Percentiles rank a stretch among this genome's conserved stretches.
These are phyloP conservation scores for Acanthoscelides obtectus DNA, from an alignment of 2,888 invertebrate genomes.

Conservation along the genomic window DNA sequence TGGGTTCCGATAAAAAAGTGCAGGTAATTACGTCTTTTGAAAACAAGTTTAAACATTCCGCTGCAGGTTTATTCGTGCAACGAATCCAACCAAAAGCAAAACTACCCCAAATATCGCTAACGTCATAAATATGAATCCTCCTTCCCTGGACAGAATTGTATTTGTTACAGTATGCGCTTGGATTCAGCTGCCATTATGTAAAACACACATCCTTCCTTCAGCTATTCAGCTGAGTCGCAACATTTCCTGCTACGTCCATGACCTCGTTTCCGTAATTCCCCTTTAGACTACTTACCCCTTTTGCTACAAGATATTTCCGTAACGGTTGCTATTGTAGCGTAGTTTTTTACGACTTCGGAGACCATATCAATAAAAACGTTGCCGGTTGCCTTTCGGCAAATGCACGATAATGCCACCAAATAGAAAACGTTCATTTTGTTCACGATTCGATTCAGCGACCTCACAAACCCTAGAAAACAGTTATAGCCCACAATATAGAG, in stretches of 20 bases:
- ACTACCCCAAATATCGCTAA: too few species aligned
- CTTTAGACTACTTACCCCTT: constrained; percentile 19
- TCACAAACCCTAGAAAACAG: neutral
- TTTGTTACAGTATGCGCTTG: too few species aligned
- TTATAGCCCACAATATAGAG: too few species aligned
- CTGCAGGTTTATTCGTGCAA: too few species aligned
- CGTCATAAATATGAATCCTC: too few species aligned
- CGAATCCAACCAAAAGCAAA: too few species aligned
- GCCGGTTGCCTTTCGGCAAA: neutral
- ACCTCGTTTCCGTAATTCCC: neutral
- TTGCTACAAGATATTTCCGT: constrained; percentile 27
- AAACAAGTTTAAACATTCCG: too few species aligned
- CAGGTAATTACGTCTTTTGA: too few species aligned
- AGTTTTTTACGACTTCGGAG: neutral
- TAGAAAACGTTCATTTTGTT: neutral
- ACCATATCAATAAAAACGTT: neutral
- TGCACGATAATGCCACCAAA: neutral
- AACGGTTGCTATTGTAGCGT: constrained; percentile 9
- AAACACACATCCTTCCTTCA: neutral
- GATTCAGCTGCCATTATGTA: too few species aligned
- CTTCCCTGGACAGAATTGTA: too few species aligned
- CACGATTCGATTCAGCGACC: neutral
- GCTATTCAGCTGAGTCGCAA: neutral
- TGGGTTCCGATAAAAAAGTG: too few species aligned
- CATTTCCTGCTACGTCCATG: neutral